A percentile compares a stretch with the other conserved stretches of the same genome.
These are phyloP conservation scores for Ophion ellenae DNA, from an alignment of 2,888 invertebrate genomes.

Conservation along the genomic window DNA sequence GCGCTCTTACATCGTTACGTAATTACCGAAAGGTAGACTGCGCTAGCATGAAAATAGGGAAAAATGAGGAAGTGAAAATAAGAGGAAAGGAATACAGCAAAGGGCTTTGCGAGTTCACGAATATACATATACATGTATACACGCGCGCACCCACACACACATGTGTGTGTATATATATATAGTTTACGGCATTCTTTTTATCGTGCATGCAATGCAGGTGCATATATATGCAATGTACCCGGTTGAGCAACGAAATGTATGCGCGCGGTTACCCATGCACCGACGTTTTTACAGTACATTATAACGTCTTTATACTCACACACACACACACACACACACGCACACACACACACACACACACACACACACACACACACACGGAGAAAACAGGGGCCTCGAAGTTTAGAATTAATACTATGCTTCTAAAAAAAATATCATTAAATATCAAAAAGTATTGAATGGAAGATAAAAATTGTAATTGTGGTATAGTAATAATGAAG, in stretches of 20 bases:
- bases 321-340: no score
- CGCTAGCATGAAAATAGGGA: not conserved
- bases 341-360: no score
- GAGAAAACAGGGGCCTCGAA: no score
- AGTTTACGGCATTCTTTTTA: conserved; percentile 1
- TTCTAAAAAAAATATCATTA: no score
- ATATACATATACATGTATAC: not conserved
- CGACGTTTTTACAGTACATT: conserved; percentile 1
- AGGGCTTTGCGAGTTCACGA: conserved; percentile 32
- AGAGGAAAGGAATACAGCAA: conserved; percentile 24
- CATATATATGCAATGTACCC: conserved; percentile 2
- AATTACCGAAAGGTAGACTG: conserved; percentile 38
- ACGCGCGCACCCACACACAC: not conserved
- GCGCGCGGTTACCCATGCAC: not conserved
- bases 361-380: no score
- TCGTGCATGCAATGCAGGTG: conserved; percentile 13
- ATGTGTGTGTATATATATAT: not conserved
- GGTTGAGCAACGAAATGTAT: conserved; percentile 16
- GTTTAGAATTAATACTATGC: no score
- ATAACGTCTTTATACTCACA: not conserved
- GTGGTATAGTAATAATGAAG: no score
- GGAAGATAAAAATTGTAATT: no score
- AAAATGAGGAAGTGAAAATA: conserved; percentile 18
- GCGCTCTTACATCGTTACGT: conserved; percentile 38
- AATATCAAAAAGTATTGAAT: no score